phyloP scores from a whole-genome alignment of 2,113 vertebrate genomes.

The Gymnarchus niloticus region DNA sequence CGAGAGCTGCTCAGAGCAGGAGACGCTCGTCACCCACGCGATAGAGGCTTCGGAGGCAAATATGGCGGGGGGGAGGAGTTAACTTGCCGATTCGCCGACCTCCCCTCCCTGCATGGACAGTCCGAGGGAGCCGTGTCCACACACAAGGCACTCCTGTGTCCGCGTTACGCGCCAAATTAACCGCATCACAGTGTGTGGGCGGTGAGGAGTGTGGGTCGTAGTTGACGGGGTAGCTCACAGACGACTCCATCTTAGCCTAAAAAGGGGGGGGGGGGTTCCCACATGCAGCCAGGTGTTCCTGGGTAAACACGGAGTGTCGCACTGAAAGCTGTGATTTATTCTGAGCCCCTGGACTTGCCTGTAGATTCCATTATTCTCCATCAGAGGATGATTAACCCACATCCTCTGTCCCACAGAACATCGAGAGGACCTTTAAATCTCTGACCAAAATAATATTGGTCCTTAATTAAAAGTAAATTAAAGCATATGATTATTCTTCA shows the following conservation, averaged over 20 bases:
- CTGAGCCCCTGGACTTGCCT: slow-evolving; percentile 8
- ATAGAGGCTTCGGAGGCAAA: no score
- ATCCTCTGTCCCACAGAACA: neutral
- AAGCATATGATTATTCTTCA: neutral
- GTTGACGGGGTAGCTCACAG: slow-evolving; percentile 1
- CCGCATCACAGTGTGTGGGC: neutral
- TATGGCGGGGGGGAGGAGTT: no score
- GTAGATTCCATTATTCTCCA: slow-evolving; percentile 21
- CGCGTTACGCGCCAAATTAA: neutral
- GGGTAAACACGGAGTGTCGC: neutral
- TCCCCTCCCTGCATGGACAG: neutral
- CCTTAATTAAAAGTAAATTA: neutral
- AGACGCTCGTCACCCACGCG: no score
- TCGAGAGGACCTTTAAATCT: neutral
- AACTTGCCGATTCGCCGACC: no score
- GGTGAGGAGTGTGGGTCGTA: neutral
- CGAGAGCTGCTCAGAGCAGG: no score
- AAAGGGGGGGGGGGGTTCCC: neutral
- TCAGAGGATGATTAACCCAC: slow-evolving; percentile 16
- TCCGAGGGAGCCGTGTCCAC: no score
- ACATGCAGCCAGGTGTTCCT: slow-evolving; percentile 20
- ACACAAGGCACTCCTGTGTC: no score
- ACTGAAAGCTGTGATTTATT: slow-evolving; percentile 23
- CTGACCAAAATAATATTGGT: neutral
- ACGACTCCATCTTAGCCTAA: neutral